A percentile compares a stretch with the other conserved stretches of the same genome.
phyloP scores from a whole-genome alignment of 1,140 invertebrate species.

The Diploscapter pachys region DNA sequence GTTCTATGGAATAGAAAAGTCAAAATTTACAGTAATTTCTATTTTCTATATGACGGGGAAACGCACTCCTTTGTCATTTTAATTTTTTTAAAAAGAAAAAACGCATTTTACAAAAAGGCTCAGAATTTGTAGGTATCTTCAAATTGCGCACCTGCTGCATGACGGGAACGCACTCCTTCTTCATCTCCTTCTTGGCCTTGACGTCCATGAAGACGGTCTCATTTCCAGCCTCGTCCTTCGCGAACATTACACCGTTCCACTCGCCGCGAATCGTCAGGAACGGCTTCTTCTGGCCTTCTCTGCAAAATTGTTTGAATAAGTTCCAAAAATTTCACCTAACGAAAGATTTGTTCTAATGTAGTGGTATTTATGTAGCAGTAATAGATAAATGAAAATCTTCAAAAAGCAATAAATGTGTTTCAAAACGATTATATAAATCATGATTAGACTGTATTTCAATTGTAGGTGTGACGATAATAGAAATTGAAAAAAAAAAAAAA shows the following conservation, averaged over 20 bases:
- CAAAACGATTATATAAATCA: neutral
- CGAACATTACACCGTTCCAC: constrained; percentile 92
- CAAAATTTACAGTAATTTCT: too few species aligned
- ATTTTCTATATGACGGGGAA: too few species aligned
- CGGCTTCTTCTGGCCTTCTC: constrained; percentile 79
- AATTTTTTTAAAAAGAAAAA: neutral
- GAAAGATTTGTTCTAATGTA: neutral
- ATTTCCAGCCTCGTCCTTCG: constrained; percentile 67
- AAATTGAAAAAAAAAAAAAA: neutral
- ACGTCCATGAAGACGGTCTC: constrained; percentile 88
- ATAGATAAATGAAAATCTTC: neutral
- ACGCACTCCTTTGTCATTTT: neutral
- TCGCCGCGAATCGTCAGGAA: constrained; percentile 82
- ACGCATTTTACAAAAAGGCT: too few species aligned
- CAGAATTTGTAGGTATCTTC: too few species aligned
- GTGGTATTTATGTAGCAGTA: neutral
- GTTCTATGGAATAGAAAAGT: too few species aligned
- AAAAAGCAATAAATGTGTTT: neutral
- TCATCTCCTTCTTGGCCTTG: constrained; percentile 75
- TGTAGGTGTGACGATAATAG: neutral
- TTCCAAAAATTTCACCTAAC: too few species aligned
- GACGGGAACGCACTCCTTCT: constrained; percentile 67
- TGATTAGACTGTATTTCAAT: neutral
- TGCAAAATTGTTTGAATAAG: constrained; percentile 46
- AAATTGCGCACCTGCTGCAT: constrained; percentile 33